Percentiles rank a stretch among this genome's conserved stretches.
These are phyloP conservation scores for Entomyzon cyanotis DNA, from an alignment of 2,113 vertebrate genomes.

Conservation along the genomic window DNA sequence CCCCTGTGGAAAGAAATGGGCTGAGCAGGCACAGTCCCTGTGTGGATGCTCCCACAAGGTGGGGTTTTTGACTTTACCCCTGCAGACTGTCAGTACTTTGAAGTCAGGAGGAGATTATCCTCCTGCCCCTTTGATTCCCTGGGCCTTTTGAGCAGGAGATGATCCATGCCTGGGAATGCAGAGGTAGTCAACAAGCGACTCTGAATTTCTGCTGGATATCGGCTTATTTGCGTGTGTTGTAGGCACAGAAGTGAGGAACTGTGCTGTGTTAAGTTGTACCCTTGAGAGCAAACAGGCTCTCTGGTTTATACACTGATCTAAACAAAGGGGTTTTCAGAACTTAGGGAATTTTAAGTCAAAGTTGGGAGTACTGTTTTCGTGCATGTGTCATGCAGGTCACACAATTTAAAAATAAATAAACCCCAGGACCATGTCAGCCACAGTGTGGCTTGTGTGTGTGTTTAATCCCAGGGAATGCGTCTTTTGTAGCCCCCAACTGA, in stretches of 20 bases:
- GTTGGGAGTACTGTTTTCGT: not conserved
- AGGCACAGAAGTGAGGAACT: not conserved
- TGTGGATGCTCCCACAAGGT: not conserved
- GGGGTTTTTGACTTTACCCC: not conserved
- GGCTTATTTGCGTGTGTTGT: accelerated
- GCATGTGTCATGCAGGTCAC: not conserved
- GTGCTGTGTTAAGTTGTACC: not conserved
- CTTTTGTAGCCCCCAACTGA: not conserved
- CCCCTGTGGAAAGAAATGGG: not conserved
- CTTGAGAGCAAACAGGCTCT: not conserved
- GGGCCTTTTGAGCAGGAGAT: not conserved
- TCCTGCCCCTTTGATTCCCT: not conserved
- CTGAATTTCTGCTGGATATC: not conserved
- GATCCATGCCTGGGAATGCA: not conserved
- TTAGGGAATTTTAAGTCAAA: not conserved
- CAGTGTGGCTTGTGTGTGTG: not conserved
- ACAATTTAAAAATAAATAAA: not conserved
- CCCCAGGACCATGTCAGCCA: not conserved
- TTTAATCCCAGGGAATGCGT: not conserved
- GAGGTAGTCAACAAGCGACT: not conserved
- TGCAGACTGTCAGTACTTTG: not conserved
- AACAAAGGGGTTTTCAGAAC: not conserved
- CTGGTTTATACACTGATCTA: not conserved
- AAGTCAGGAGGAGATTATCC: not conserved
- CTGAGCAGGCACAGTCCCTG: not conserved